phyloP scores from a whole-genome alignment of 2,113 vertebrate species.

The Nymphicus hollandicus region DNA sequence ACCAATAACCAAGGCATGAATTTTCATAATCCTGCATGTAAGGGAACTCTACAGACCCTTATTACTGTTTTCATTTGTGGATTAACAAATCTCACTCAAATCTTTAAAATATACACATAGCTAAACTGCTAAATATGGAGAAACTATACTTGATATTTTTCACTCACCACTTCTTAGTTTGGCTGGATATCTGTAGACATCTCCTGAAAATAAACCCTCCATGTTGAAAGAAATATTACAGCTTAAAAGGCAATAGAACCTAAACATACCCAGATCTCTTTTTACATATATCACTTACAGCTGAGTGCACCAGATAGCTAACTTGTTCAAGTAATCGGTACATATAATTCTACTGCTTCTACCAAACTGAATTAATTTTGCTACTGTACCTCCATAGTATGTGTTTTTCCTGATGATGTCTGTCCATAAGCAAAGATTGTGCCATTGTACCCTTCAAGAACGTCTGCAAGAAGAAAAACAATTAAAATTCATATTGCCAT shows the following conservation, averaged over 20 bases:
- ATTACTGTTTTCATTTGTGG: neutral
- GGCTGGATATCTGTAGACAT: neutral
- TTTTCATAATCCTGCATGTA: neutral
- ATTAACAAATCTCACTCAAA: neutral
- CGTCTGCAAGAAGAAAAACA: slow-evolving; percentile 75
- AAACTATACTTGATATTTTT: neutral
- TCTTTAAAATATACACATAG: neutral
- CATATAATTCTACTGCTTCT: neutral
- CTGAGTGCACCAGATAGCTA: neutral
- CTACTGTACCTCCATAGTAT: slow-evolving; percentile 93
- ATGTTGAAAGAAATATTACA: neutral
- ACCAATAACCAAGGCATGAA: neutral
- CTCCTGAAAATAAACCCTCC: neutral
- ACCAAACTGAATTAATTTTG: neutral
- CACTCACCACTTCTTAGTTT: neutral
- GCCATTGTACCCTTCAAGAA: slow-evolving; percentile 91
- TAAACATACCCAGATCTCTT: neutral
- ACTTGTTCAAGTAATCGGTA: neutral
- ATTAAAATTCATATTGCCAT: neutral
- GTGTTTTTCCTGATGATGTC: slow-evolving; percentile 93
- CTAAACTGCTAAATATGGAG: neutral
- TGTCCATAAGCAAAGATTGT: slow-evolving; percentile 95
- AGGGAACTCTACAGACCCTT: neutral
- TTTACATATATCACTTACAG: neutral
- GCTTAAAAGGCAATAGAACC: neutral